These are phyloP conservation scores for Spodoptera frugiperda DNA, from an alignment of 1,140 invertebrate genomes.

Conservation along the genomic window DNA sequence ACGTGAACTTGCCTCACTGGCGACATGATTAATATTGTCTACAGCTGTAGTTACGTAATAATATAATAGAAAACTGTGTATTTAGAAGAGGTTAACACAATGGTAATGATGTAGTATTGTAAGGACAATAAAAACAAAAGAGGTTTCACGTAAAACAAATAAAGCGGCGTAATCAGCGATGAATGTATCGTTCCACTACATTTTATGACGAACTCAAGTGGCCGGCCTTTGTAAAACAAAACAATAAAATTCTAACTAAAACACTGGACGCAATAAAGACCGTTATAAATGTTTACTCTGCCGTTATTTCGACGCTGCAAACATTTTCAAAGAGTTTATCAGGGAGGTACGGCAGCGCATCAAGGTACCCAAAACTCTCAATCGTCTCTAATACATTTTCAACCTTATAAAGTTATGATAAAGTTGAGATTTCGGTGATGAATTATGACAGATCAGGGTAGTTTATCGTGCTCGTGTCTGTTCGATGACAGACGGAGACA, in stretches of 20 bases:
- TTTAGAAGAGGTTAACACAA: too few species aligned
- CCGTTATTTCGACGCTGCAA: background rate
- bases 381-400: too few species aligned
- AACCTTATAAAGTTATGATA: too few species aligned
- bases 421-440: too few species aligned
- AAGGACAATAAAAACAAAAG: background rate
- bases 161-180: background rate
- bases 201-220: constrained; percentile 1
- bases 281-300: background rate
- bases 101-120: too few species aligned
- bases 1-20: constrained; percentile 45
- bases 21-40: background rate
- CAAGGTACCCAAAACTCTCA: too few species aligned
- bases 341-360: background rate
- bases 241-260: constrained; percentile 14
- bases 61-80: too few species aligned
- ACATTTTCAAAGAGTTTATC: constrained; percentile 13
- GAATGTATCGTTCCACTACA: background rate
- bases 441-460: too few species aligned
- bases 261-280: constrained; percentile 23
- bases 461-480: too few species aligned
- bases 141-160: background rate
- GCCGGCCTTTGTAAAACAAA: background rate
- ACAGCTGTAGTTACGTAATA: too few species aligned
- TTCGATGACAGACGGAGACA: constrained; percentile 6